phyloP scores from a whole-genome alignment of 92 coral and sea anemone genomes.

The Galaxea fascicularis region DNA sequence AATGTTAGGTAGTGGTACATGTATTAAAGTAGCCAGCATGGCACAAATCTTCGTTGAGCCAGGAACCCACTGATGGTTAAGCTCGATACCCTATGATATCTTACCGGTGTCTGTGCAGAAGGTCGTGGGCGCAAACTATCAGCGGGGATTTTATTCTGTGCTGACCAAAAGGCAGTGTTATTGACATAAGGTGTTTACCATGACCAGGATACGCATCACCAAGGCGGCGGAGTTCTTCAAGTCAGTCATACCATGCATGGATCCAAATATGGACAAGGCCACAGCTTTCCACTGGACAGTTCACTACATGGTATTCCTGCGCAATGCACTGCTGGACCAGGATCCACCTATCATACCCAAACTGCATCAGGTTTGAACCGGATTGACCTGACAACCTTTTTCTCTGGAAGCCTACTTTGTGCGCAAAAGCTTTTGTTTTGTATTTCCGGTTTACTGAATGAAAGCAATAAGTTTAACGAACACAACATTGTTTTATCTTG shows the following conservation, averaged over 20 bases:
- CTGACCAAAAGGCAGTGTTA: not conserved
- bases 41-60: no score
- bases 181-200: not conserved
- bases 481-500: not conserved
- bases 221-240: slow-evolving; percentile 91
- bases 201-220: slow-evolving; percentile 79
- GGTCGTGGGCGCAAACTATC: no score
- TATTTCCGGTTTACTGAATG: no score
- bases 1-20: no score
- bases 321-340: slow-evolving; percentile 68
- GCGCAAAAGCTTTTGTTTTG: no score
- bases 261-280: slow-evolving; percentile 87
- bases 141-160: no score
- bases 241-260: slow-evolving; percentile 82
- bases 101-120: no score
- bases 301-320: slow-evolving; percentile 76
- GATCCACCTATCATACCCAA: slow-evolving; percentile 65
- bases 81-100: no score
- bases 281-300: slow-evolving; percentile 79
- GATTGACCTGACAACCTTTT: no score
- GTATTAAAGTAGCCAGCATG: no score
- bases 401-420: no score
- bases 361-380: slow-evolving; percentile 75
- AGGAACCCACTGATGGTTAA: no score
- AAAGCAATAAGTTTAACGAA: not conserved